Base-by-base conservation (phyloP, 2,888 invertebrate genomes). In the Habroteleia sp. region DNA sequence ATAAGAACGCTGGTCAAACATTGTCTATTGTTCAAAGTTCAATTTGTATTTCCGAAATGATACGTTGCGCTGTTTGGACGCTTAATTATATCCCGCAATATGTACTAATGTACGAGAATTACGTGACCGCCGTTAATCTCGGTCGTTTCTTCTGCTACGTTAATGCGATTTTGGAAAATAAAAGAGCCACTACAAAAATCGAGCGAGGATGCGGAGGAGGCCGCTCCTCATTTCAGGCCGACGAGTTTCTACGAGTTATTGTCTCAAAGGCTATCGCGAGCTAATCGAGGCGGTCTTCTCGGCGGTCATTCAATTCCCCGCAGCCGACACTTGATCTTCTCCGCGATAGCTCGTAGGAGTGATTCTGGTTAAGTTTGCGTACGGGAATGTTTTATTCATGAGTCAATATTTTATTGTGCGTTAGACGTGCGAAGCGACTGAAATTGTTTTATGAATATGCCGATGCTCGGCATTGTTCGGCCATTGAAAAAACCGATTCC, bases 401-500 rank as follows among this genome's bases (percentile, higher is more conserved):
- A 66, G 66, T 66, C 66, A 66, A 73, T 66, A 73, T 73, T 73
- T 73, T 73, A 72, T 72, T 72, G 42, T 42, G 58, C 42, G 58
- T 27, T 54, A 25, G 62, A 54, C 48, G 50, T 56, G 29, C 27
- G 41, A 56, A 54, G 29, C 54, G 71, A 42, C 46, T 62, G 54
- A 50, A 52, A 71, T 62, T 54, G 41, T 62, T 39, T 71, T 54
- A 54, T 62, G 62, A 54, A 54, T 54, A 46, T 39, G 31, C 44
- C 52, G 27, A 17, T 8, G 17, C 27, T 11, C 14, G 20, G 42
- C 27, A 58, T 68, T 58, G 56, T 68, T 41, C 27, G 25, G 1
- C 17, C n/a, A n/a, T n/a, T n/a, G n/a, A n/a, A n/a, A n/a, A n/a
- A n/a, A n/a, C n/a, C n/a, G n/a, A n/a, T n/a, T n/a, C n/a, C n/a